phyloP scores from a whole-genome alignment of 2,113 vertebrate species.

The Mugil cephalus region DNA sequence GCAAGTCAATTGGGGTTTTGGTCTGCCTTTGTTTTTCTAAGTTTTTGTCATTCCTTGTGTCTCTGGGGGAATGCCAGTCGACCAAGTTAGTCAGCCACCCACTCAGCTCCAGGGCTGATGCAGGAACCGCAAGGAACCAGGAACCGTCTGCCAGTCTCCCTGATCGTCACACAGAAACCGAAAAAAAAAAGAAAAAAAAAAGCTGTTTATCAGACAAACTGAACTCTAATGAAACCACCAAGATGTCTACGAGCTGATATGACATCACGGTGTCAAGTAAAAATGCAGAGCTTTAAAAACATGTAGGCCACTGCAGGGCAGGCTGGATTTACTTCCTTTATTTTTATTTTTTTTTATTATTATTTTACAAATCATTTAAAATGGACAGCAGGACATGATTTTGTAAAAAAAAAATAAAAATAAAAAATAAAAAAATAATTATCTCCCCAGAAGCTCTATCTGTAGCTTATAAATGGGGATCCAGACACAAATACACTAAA shows the following conservation, averaged over 20 bases:
- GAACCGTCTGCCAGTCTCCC: conserved; percentile 67
- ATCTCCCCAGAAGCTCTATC: too few relatives aligned
- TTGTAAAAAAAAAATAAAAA: too few relatives aligned
- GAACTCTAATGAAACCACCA: neutral
- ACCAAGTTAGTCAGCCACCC: conserved; percentile 73
- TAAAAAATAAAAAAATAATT: too few relatives aligned
- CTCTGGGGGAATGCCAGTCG: conserved; percentile 73
- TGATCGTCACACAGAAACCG: conserved; percentile 28
- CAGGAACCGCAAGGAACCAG: conserved; percentile 69
- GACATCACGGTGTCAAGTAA: neutral
- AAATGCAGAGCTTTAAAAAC: conserved; percentile 5
- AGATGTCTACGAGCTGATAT: conserved; percentile 22
- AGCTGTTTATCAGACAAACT: conserved; percentile 4
- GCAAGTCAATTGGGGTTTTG: conserved; percentile 74
- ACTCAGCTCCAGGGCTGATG: conserved; percentile 68
- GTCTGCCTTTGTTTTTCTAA: conserved; percentile 81
- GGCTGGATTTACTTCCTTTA: too few relatives aligned
- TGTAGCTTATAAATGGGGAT: too few relatives aligned
- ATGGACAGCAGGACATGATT: too few relatives aligned
- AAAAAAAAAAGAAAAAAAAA: conserved; percentile 26
- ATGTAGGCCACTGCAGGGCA: too few relatives aligned
- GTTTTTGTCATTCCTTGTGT: conserved; percentile 82
- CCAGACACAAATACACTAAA: too few relatives aligned
- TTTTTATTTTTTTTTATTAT: too few relatives aligned
- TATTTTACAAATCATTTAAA: too few relatives aligned